Percentiles rank a stretch among this genome's conserved stretches.
phyloP scores from a whole-genome alignment of 2,113 vertebrate genomes.

The Gnathonemus echidnorhynchus region DNA sequence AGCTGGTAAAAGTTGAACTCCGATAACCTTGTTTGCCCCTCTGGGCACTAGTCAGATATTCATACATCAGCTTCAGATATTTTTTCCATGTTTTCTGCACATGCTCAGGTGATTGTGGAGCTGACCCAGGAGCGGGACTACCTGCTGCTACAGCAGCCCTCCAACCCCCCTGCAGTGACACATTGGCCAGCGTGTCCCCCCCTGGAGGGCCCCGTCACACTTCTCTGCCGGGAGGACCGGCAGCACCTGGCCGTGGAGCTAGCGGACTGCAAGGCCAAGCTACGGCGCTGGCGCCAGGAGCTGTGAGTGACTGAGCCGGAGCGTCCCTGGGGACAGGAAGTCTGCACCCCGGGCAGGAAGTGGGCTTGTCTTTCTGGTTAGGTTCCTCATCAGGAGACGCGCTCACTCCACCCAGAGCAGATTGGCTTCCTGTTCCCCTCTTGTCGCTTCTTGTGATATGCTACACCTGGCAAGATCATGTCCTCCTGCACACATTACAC shows the following conservation, averaged over 20 bases:
- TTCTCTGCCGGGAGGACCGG: constrained; percentile 66
- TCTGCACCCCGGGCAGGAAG: not conserved
- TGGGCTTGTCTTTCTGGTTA: not conserved
- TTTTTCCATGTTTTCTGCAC: not conserved
- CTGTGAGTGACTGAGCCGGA: constrained; percentile 66
- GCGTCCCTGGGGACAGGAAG: not conserved
- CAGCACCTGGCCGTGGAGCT: constrained; percentile 86
- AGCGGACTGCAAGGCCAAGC: constrained; percentile 80
- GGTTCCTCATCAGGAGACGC: not conserved
- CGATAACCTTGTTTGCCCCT: not conserved
- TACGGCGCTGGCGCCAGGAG: constrained; percentile 80
- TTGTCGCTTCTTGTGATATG: not conserved
- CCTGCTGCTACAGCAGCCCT: constrained; percentile 62
- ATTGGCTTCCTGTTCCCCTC: not conserved
- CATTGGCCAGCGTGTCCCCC: constrained; percentile 62
- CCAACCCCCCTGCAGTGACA: constrained; percentile 48
- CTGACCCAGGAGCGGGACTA: constrained; percentile 84
- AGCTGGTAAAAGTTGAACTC: not conserved
- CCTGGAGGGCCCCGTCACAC: constrained; percentile 57
- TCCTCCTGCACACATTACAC: not conserved
- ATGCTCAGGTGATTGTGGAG: constrained; percentile 74
- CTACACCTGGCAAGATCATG: not conserved
- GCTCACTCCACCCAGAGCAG: not conserved
- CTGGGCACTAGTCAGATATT: not conserved
- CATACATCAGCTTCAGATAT: not conserved